Base-by-base conservation (phyloP, 2,797 vertebrate species). In the Xenops minutus region DNA sequence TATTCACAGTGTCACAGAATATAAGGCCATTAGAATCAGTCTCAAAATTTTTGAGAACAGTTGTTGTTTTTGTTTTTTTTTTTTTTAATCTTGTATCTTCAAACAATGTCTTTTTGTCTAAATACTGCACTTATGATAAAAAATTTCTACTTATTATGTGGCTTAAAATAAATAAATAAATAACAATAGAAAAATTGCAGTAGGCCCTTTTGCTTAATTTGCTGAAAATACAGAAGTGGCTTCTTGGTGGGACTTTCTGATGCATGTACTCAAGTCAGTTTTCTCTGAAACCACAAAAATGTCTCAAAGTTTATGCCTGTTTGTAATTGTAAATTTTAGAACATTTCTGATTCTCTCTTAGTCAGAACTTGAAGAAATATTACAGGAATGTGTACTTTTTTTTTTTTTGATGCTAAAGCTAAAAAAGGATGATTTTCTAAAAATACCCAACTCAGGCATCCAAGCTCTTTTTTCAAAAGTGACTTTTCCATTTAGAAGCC, bases 181-280 rank as follows among this genome's bases (percentile, higher is more conserved):
- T 32, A 26, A 93, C 44, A 96, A 91, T 32, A 90, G 37, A 88
- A 93, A 85, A 92, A 82, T 37, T 79, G 37, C 91, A 95, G 44
- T 51, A 86, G 55, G 51, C 3, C 27, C 43, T 95, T 96, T 92
- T 86, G 46, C 49, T 63, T 92, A 67, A 88, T 94, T 96, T 96
- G 89, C 95, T 95, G 94, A 93, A 96, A 97, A 97, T 86, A 93
- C 88, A 95, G 94, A 95, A 96, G 95, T 96, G 88, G 77, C 93
- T 96, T 95, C 67, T 94, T 92, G 52, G 63, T 89, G 93, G 96
- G 95, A 93, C 88, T 97, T 97, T 95, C 96, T 94, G 83, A 94
- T 54, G 1, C 90, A 92, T 58, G 85, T 64, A 85, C 80, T 95
- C 69, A 90, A 95, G 85, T 90, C 85, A 96, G 85, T 95, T 95